These are phyloP conservation scores for Setipinna tenuifilis DNA, from an alignment of 2,797 vertebrate genomes.

Conservation along the genomic window DNA sequence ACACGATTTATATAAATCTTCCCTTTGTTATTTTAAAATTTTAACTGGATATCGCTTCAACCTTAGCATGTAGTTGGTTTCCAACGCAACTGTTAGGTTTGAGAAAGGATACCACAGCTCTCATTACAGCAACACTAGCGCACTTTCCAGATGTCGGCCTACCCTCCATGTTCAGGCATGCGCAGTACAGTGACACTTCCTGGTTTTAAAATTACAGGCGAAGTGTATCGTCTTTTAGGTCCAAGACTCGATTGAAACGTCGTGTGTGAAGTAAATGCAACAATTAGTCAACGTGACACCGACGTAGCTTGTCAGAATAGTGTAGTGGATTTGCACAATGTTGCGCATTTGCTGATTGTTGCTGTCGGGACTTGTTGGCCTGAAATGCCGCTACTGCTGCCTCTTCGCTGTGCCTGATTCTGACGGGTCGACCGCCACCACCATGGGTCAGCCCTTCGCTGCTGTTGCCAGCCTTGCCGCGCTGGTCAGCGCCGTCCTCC, in stretches of 20 bases:
- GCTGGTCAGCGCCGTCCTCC: constrained; percentile 63
- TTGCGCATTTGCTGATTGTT: constrained; percentile 47
- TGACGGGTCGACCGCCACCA: constrained; percentile 58
- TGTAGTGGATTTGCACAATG: constrained; percentile 38
- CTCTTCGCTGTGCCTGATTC: constrained; percentile 65
- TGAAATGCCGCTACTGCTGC: constrained; percentile 41
- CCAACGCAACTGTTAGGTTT: neutral
- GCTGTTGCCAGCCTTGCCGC: constrained; percentile 71
- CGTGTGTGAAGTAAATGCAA: neutral
- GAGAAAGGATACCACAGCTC: neutral
- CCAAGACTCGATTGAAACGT: neutral
- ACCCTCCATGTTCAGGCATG: constrained; percentile 4
- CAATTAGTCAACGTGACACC: neutral
- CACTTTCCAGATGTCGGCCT: constrained; percentile 1
- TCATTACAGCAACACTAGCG: neutral
- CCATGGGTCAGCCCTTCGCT: constrained; percentile 39
- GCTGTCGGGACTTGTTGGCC: constrained; percentile 37
- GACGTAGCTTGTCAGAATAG: neutral
- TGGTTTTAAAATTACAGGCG: constrained; percentile 27
- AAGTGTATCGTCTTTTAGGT: neutral
- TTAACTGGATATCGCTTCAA: neutral
- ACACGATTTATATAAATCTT: too few species aligned
- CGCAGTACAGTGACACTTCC: constrained; percentile 27
- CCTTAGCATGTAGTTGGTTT: neutral
- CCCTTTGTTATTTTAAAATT: too few species aligned